Evolutionary conservation across 1,140 invertebrate species (phyloP).

Genomic region (Psix sp.): DNA sequence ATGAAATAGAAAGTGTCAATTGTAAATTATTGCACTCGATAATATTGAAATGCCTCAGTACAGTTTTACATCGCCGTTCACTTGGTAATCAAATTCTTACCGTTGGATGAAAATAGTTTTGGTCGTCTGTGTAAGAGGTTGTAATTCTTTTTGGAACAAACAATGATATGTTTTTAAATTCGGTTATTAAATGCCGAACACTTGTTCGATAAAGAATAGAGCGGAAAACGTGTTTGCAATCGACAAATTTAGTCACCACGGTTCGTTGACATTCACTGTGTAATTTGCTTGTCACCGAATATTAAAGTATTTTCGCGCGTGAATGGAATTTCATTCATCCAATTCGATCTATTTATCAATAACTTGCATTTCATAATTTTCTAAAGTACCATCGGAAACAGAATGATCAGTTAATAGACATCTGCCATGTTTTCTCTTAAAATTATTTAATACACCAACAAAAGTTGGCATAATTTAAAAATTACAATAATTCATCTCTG

Average conservation of each 20-base stretch:
- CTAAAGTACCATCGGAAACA: too few relatives aligned
- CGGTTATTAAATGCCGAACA: conserved; percentile 58
- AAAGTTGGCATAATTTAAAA: too few relatives aligned
- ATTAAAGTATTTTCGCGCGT: not conserved
- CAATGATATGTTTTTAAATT: conserved; percentile 73
- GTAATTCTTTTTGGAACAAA: conserved; percentile 38
- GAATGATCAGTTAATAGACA: too few relatives aligned
- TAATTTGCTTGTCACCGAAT: not conserved
- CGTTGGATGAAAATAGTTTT: conserved; percentile 28
- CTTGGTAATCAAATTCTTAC: conserved; percentile 20
- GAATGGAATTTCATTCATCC: not conserved
- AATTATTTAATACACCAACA: too few relatives aligned
- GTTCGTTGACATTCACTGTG: not conserved
- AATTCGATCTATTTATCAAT: too few relatives aligned
- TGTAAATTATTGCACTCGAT: conserved; percentile 65
- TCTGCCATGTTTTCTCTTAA: too few relatives aligned
- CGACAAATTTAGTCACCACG: conserved; percentile 7
- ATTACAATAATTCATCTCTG: too few relatives aligned
- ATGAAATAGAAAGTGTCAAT: conserved; percentile 54
- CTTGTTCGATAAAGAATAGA: conserved; percentile 7
- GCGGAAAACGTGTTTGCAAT: conserved; percentile 21
- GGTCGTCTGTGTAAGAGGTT: conserved; percentile 17
- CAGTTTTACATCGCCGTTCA: conserved; percentile 17
- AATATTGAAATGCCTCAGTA: conserved; percentile 14
- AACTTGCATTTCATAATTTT: too few relatives aligned